Base-by-base conservation (phyloP, 2,797 vertebrate genomes). In the Aplochiton taeniatus region DNA sequence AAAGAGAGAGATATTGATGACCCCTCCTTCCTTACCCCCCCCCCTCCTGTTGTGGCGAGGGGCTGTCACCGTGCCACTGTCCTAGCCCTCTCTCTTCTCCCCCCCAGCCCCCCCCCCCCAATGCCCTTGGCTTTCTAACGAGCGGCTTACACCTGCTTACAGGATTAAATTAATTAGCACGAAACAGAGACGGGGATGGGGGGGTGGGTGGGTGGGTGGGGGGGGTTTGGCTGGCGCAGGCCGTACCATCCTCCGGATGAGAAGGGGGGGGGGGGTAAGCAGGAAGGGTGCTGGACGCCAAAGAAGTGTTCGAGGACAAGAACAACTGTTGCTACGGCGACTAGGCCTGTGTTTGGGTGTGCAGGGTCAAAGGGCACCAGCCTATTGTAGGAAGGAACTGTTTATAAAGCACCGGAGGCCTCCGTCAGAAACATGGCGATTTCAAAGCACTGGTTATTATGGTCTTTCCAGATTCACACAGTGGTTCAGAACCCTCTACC, bases 131-230 rank as follows among this genome's bases (percentile, higher is more conserved):
- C 82, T 83, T 86, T 76, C 84, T 89, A 92, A 90, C 85, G 88
- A 89, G 80, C 76, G 90, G 89, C 91, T 94, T 92, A 93, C 92
- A 93, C 91, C 92, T 91, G 92, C 89, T 93, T 93, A 91, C 90
- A 89, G 90, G 92, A 93, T 94, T 94, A 94, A 92, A 92, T 92
- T 90, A 92, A 93, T 92, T 94, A 94, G 90, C 87, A 89, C 84
- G 91, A 92, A 92, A 89, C 78, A 73, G 89, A 91, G 86, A 83
- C 79, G 49, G 74, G 53, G 65, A 66, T 68, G 11, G 18, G 53
- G 54, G 63, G 52, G 12, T 58, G 50, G 8, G 61, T 62, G 66
- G 66, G 70, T 8, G 16, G 53, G 52, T 42, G n/a, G 44, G 58
- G 13, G 52, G 63, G 77, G 83, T 83, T 74, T 58, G 66, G 75